Evolutionary conservation across 2,797 vertebrate genomes (phyloP), one percentile per base, ranked within the genome.

Genomic region (Holocentrus rufus): DNA sequence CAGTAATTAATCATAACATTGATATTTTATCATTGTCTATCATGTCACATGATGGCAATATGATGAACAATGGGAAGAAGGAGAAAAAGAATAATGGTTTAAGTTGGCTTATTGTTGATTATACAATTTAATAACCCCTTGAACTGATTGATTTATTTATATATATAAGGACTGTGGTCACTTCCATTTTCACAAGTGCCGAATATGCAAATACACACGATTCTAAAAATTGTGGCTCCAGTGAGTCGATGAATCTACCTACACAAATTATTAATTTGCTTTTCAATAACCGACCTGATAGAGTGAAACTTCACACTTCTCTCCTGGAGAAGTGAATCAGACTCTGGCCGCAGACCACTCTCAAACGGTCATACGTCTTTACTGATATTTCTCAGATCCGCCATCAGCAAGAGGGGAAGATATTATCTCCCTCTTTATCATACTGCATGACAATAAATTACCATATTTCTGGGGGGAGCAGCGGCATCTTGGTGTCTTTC

Each of bases 401-500:
- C 76, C 60, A 70, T 27, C 36, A 69, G 76, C 62, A 61, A 78
- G 46, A 76, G 42, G 30, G 36, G 75, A 69, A 70, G 46, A 77
- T 83, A 81, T 86, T 64, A 82, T 87, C 76, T 75, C 20, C 46
- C 25, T 61, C 61, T 88, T 84, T 85, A 85, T 87, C 73, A 78
- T 61, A 22, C 58, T 25, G 64, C 66, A 64, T 75, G 74, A 78
- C 71, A 85, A 69, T 78, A 50, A 81, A 80, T 87, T 84, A 81
- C 31, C 75, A 83, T 82, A 76, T 53, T 74, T 72, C 74, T 71
- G 23, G 3, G 22, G 58, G 73, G 80, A 65, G 65, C 72, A 63
- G 63, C 75, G 70, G 73, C 57, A 77, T 79, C 70, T 84, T 85
- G 59, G 69, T 90, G 76, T 84, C 80, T 67, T 87, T 88, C 81